These are phyloP conservation scores for Augochlora pura DNA, from an alignment of 1,140 invertebrate genomes.

Conservation along the genomic window DNA sequence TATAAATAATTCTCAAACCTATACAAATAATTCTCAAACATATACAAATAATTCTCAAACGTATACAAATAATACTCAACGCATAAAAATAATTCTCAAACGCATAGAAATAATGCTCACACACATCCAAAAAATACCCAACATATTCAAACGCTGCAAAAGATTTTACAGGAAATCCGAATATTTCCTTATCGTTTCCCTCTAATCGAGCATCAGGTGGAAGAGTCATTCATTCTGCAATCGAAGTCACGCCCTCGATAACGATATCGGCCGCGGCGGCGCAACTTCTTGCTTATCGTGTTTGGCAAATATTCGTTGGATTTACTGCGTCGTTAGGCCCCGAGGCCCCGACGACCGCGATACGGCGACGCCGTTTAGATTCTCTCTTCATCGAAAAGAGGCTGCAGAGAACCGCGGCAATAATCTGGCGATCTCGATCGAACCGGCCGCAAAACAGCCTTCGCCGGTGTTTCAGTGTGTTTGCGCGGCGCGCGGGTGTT, in stretches of 20 bases:
- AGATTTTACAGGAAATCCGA: neutral
- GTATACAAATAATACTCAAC: no score
- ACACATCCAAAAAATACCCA: neutral
- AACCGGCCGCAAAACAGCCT: constrained; percentile 17
- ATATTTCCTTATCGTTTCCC: neutral
- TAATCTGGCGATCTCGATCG: constrained; percentile 46
- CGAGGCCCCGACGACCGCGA: neutral
- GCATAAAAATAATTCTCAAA: no score
- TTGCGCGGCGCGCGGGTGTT: constrained; percentile 39
- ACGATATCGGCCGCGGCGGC: constrained; percentile 1
- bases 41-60: no score
- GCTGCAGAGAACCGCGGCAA: constrained; percentile 9
- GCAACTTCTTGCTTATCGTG: constrained; percentile 17
- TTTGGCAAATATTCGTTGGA: constrained; percentile 31
- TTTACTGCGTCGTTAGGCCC: constrained; percentile 30
- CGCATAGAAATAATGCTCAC: no score
- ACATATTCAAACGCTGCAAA: neutral
- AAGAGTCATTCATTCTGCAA: neutral
- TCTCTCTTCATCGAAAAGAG: constrained; percentile 11
- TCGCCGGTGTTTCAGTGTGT: constrained; percentile 24
- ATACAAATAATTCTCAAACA: no score
- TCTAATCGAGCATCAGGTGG: neutral
- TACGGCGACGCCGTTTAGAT: constrained; percentile 27
- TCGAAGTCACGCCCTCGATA: constrained; percentile 1
- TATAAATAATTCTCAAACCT: no score